Percentiles rank a stretch among this genome's conserved stretches.
phyloP scores from a whole-genome alignment of 2,797 vertebrate genomes.

The Garrulus glandarius region DNA sequence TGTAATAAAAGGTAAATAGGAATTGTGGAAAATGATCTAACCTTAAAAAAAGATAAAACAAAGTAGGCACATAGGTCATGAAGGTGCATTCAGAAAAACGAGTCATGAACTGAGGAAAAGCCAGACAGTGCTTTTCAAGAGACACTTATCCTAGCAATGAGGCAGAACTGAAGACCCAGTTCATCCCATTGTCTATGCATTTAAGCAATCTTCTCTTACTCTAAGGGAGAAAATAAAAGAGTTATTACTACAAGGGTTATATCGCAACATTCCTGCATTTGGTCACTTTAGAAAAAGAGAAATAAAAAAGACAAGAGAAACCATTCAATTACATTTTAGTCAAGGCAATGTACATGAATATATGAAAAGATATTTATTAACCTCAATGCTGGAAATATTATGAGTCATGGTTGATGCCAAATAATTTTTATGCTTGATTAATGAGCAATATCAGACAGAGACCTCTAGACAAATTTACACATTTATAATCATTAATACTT shows the following conservation, averaged over 20 bases:
- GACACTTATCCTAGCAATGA: background rate
- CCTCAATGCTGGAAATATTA: background rate
- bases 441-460: background rate
- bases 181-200: background rate
- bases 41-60: background rate
- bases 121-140: background rate
- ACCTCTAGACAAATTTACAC: background rate
- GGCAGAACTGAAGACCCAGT: background rate
- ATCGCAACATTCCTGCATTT: background rate
- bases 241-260: background rate
- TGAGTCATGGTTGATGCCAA: background rate
- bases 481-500: background rate
- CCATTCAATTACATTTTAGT: background rate
- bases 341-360: background rate
- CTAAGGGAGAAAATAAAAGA: background rate
- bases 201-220: background rate
- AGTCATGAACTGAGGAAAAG: background rate
- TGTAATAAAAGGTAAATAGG: background rate
- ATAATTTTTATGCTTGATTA: background rate
- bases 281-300: background rate
- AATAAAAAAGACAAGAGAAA: background rate
- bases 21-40: background rate
- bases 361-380: background rate
- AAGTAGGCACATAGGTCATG: background rate
- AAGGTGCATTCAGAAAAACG: background rate